A percentile compares a stretch with the other conserved stretches of the same genome.
phyloP scores from a whole-genome alignment of 2,888 invertebrate species.

The Tubulanus polymorphus region DNA sequence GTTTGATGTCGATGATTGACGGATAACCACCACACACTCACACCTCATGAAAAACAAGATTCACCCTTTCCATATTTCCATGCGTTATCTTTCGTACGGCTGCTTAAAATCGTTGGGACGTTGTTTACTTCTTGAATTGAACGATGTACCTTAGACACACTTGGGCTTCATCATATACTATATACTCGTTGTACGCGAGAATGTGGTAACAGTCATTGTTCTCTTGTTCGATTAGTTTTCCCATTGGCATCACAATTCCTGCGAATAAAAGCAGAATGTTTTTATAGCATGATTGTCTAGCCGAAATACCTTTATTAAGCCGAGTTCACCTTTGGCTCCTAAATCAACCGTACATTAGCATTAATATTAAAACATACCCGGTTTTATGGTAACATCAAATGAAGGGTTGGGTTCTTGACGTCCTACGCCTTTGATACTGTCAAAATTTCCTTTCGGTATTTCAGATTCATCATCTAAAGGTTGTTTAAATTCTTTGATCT shows the following conservation, averaged over 20 bases:
- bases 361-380: too few relatives aligned
- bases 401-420: constrained; percentile 26
- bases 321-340: too few relatives aligned
- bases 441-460: constrained; percentile 31
- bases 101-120: too few relatives aligned
- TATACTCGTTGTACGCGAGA: constrained; percentile 42
- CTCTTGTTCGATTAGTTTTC: constrained; percentile 22
- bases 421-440: constrained; percentile 38
- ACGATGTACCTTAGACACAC: constrained; percentile 48
- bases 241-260: constrained; percentile 41
- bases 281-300: background rate
- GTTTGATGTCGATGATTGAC: too few relatives aligned
- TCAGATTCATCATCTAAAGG: constrained; percentile 26
- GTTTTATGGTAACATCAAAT: too few relatives aligned
- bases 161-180: constrained; percentile 45
- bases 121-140: too few relatives aligned
- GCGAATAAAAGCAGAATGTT: constrained; percentile 11
- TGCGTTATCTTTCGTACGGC: too few relatives aligned
- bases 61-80: too few relatives aligned
- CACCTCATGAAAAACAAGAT: too few relatives aligned
- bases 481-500: constrained; percentile 26
- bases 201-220: constrained; percentile 18
- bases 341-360: too few relatives aligned
- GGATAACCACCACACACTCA: too few relatives aligned
- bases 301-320: too few relatives aligned